These are phyloP conservation scores for Latrodectus hesperus DNA, from an alignment of 2,888 invertebrate species.

Conservation along the genomic window DNA sequence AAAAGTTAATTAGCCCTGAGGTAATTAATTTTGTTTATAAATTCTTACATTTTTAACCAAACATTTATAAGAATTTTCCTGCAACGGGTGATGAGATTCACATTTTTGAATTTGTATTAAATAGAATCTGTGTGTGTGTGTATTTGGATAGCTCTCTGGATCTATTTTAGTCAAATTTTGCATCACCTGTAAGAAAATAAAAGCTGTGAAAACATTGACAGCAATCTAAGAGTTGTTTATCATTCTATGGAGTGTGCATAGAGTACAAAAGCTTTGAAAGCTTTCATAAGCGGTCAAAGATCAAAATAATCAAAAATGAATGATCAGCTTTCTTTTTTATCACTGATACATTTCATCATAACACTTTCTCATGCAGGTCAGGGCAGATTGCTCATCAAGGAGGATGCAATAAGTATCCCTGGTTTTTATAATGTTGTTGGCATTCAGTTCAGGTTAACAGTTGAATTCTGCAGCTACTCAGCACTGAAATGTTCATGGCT, in stretches of 20 bases:
- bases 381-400: conserved; percentile 24
- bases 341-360: conserved; percentile 19
- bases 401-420: too few relatives aligned
- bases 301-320: conserved; percentile 49
- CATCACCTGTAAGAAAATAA: conserved; percentile 61
- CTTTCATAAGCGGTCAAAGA: conserved; percentile 32
- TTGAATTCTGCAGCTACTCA: too few relatives aligned
- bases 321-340: conserved; percentile 25
- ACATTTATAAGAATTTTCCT: neutral
- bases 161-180: conserved; percentile 64
- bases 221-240: conserved; percentile 39
- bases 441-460: too few relatives aligned
- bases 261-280: conserved; percentile 58
- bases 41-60: too few relatives aligned
- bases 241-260: conserved; percentile 34
- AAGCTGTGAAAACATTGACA: conserved; percentile 31
- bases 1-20: too few relatives aligned
- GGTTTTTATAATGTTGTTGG: too few relatives aligned
- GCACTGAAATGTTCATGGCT: too few relatives aligned
- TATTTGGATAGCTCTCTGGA: conserved; percentile 60
- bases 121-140: conserved; percentile 34
- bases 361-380: conserved; percentile 18
- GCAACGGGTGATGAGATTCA: conserved; percentile 65
- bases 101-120: conserved; percentile 30
- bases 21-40: too few relatives aligned